phyloP scores from a whole-genome alignment of 2,797 vertebrate species.

The Macroramphosus scolopax region DNA sequence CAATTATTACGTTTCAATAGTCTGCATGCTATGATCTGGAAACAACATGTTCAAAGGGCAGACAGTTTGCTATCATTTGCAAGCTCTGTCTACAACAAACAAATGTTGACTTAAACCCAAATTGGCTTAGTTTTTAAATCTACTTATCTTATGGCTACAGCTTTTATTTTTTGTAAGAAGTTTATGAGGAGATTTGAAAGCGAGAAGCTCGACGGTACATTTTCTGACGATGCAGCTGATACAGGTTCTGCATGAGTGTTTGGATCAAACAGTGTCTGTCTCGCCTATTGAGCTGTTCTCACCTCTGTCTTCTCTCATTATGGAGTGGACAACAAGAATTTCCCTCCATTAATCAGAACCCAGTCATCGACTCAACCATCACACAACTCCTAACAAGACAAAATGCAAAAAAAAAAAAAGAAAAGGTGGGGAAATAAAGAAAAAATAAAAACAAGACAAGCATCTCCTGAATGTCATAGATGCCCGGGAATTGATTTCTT shows the following conservation, averaged over 20 bases:
- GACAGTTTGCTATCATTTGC: constrained; percentile 37
- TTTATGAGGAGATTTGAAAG: constrained; percentile 82
- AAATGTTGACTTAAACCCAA: too few species aligned
- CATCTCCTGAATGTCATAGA: constrained; percentile 71
- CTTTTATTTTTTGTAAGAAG: constrained; percentile 58
- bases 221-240: constrained; percentile 82
- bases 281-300: constrained; percentile 94
- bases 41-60: constrained; percentile 39
- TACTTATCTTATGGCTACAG: constrained; percentile 6
- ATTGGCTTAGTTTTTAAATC: constrained; percentile 15
- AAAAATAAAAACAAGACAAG: constrained; percentile 56
- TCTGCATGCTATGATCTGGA: constrained; percentile 48
- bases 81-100: constrained; percentile 24
- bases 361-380: constrained; percentile 77
- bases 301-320: constrained; percentile 97
- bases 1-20: constrained; percentile 51
- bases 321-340: constrained; percentile 83
- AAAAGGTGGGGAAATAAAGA: constrained; percentile 38
- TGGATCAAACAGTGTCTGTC: constrained; percentile 96
- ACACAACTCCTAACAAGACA: constrained; percentile 80
- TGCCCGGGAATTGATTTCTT: constrained; percentile 73
- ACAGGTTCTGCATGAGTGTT: constrained; percentile 87
- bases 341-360: constrained; percentile 87
- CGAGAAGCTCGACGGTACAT: constrained; percentile 78
- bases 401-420: constrained; percentile 72